Base-by-base conservation (phyloP, 2,797 vertebrate genomes). In the Siniperca scherzeri region DNA sequence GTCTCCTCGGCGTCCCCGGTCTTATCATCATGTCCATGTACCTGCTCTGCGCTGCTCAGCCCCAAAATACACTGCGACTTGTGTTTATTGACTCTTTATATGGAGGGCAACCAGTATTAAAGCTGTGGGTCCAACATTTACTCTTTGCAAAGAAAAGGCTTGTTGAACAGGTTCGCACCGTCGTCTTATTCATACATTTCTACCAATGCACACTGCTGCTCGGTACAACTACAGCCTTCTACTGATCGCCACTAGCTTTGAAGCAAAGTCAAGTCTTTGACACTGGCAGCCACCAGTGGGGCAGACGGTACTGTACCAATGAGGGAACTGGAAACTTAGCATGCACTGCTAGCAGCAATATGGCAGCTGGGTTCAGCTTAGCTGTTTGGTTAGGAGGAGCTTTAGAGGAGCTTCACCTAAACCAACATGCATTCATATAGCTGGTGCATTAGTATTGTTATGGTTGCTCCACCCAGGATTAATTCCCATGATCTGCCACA, bases 241-340 rank as follows among this genome's bases (percentile, higher is more conserved):
- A 48, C 78, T 74, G 78, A 57, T 87, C 40, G 62, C 75, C 75
- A 53, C 77, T 9, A 33, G 78, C 88, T 91, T 88, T 91, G 89
- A 91, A 83, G 85, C 80, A 74, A 55, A 80, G 76, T 82, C 68
- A 65, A 72, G 81, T 79, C 81, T 89, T 69, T 88, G 86, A 87
- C 84, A 78, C 83, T 14, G 30, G 78, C 74, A 66, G 82, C 76
- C 72, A 78, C 55, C 78, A 17, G 71, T 27, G 77, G 67, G 75
- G 70, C 46, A 52, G 79, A 78, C 52, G 33, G 48, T 22, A 33
- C 68, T 25, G 68, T 11, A 80, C 69, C 38, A 74, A 17, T 53
- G 33, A 81, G 66, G 50, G 57, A 81, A 57, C 30, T 17, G 74
- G 78, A 74, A 76, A 78, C 69, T 61, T 33, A 66, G 79, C 79